Evolutionary conservation across 1,140 invertebrate species (phyloP).

Genomic region (Carcinoscorpius rotundicauda): DNA sequence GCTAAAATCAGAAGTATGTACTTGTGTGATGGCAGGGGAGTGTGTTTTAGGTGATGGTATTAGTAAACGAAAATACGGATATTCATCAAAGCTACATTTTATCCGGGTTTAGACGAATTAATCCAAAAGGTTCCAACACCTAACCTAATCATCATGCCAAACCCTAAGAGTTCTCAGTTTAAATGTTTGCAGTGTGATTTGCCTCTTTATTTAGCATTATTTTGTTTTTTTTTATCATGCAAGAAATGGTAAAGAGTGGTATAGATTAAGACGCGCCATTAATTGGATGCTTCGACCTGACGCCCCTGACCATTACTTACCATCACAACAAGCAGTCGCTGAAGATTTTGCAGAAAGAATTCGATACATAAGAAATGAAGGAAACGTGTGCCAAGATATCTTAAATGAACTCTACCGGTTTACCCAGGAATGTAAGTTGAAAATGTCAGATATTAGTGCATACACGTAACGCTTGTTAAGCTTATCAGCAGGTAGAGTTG

Average conservation of each 20-base stretch:
- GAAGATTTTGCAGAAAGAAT: slow-evolving; percentile 45
- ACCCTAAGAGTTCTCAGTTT: no score
- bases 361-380: slow-evolving; percentile 8
- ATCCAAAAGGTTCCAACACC: no score
- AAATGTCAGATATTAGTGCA: background rate
- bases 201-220: background rate
- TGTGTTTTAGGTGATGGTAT: no score
- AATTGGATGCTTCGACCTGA: slow-evolving; percentile 58
- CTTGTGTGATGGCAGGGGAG: no score
- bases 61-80: no score
- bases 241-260: slow-evolving; percentile 74
- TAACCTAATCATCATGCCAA: no score
- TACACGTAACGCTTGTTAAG: no score
- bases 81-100: no score
- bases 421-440: slow-evolving; percentile 59
- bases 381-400: slow-evolving; percentile 43
- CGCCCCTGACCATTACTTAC: slow-evolving; percentile 51
- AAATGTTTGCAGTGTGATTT: no score
- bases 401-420: slow-evolving; percentile 54
- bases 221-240: slow-evolving; percentile 20
- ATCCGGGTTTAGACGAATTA: no score
- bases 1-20: no score
- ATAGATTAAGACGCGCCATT: slow-evolving; percentile 55
- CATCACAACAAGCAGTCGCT: slow-evolving; percentile 46
- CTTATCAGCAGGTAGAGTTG: no score